Evolutionary conservation across 2,797 vertebrate genomes (phyloP), one percentile per base, ranked within the genome.

Genomic region (Sparidentex hasta): DNA sequence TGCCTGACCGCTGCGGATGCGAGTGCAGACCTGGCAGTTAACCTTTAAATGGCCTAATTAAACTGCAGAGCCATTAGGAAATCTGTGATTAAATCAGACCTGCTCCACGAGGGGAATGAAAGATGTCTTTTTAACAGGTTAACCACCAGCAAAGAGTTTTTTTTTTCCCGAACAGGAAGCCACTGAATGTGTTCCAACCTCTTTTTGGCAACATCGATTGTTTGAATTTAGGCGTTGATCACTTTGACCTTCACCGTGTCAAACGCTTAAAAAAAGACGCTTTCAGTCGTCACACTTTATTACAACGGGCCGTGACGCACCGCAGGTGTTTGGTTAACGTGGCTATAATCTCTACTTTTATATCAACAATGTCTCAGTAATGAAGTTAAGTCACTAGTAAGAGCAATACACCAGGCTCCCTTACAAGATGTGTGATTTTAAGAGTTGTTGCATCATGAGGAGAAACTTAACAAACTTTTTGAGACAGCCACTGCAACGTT

Each of bases 31-130:
- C 90, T 80, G 88, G 90, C 90, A 87, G 86, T 94, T 94, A 92
- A 93, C 92, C 92, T 94, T 94, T 93, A 84, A 93, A 90, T 85
- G 88, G 85, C 73, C 90, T 93, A 91, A 94, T 93, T 90, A 93
- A 92, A 90, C 76, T 71, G 64, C 84, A 82, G 65, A 76, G 82
- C 85, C 83, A 88, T 93, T 90, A 90, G 84, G 67, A 90, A 83
- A 87, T 69, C 76, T 0, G 23, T 74, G 79, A 90, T 93, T 93
- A 84, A 92, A 91, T 90, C 83, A 82, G 85, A 82, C 27, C 76
- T 14, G 74, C 70, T 81, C 46, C 78, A 74, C 3, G 33, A 71
- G 72, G 41, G 16, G 80, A 82, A 72, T 76, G 62, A 78, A 62
- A 76, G 70, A 82, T 74, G 63, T 70, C 79, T 80, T 77, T 83